Conservation (phyloP, 2,797 vertebrate species). For the Amphiprion clarkii region DNA sequence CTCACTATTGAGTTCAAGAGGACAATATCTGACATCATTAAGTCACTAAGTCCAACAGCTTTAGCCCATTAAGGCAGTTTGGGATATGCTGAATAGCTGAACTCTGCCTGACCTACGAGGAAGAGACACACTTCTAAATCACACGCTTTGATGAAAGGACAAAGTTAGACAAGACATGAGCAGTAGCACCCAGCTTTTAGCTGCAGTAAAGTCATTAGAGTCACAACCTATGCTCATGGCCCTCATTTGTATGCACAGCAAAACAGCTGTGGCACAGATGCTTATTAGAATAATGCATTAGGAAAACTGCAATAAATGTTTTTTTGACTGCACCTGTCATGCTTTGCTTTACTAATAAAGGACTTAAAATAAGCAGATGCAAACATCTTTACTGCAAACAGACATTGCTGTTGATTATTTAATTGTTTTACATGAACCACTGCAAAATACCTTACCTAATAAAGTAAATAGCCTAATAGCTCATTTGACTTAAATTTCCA, state of each 20-base stretch:
- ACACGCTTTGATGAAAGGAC: conserved; percentile 47
- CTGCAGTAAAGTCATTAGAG: conserved; percentile 17
- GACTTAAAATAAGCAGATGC: background rate
- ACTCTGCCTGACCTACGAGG: conserved; percentile 54
- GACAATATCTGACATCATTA: conserved; percentile 52
- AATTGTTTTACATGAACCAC: background rate
- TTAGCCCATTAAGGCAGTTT: conserved; percentile 43
- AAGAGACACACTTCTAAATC: conserved; percentile 55
- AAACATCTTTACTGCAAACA: background rate
- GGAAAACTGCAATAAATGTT: background rate
- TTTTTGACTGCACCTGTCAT: background rate
- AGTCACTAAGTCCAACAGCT: conserved; percentile 42
- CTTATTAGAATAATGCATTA: conserved; percentile 11
- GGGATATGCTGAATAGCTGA: conserved; percentile 53
- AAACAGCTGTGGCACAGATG: conserved; percentile 12
- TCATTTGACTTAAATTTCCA: conserved; percentile 39
- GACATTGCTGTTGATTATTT: conserved; percentile 7
- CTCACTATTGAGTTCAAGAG: conserved; percentile 21
- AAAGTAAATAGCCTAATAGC: conserved; percentile 4
- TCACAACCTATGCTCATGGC: conserved; percentile 11
- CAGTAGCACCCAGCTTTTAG: conserved; percentile 19
- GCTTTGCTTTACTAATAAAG: background rate
- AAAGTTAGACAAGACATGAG: conserved; percentile 35
- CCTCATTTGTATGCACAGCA: conserved; percentile 30
- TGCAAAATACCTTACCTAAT: conserved; percentile 3